phyloP scores from a whole-genome alignment of 2,888 invertebrate genomes.

The Eumacrocentrus americanus region DNA sequence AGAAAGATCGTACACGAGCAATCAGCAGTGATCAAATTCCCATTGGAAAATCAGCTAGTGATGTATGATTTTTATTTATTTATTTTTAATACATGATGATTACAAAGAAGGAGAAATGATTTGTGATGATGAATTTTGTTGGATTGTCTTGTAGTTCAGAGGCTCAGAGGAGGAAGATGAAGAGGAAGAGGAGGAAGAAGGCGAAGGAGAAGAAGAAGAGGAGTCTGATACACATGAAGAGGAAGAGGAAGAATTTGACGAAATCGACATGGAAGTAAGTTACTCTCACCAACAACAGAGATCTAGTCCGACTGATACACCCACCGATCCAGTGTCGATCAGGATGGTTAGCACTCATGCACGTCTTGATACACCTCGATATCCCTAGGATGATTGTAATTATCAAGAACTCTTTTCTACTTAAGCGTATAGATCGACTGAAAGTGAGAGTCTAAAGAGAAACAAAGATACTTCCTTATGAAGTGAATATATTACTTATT shows the following conservation, averaged over 20 bases:
- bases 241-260: conserved; percentile 59
- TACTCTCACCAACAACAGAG: conserved; percentile 58
- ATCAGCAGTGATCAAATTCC: conserved; percentile 66
- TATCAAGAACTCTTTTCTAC: too few species aligned
- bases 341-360: conserved; percentile 53
- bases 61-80: conserved; percentile 60
- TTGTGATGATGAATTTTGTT: neutral
- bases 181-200: conserved; percentile 58
- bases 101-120: too few species aligned
- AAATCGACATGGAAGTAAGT: conserved; percentile 60
- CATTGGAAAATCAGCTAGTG: conserved; percentile 70
- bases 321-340: conserved; percentile 55
- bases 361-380: conserved; percentile 42
- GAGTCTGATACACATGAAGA: conserved; percentile 59
- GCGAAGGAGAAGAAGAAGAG: conserved; percentile 58
- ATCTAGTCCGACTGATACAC: conserved; percentile 56
- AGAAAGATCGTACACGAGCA: conserved; percentile 54
- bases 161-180: conserved; percentile 56
- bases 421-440: too few species aligned
- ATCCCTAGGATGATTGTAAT: conserved; percentile 40
- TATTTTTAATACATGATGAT: neutral
- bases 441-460: too few species aligned
- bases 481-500: too few species aligned
- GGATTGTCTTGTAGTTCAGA: conserved; percentile 40
- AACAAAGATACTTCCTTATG: too few species aligned